Conservation (phyloP, 2,888 invertebrate genomes). For the Tridacna crocea region DNA sequence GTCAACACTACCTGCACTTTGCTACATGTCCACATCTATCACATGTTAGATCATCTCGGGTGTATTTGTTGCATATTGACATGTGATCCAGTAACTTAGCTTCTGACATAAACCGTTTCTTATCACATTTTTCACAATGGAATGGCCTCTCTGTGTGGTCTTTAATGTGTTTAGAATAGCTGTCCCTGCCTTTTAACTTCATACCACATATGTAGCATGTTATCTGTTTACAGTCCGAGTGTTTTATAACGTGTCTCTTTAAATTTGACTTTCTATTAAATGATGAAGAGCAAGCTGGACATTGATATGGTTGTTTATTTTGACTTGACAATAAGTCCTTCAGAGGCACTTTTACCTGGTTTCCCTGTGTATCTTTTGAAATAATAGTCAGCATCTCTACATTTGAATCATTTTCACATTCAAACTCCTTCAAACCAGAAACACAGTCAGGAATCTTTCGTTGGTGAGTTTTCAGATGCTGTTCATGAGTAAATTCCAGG, state of each 20-base stretch:
- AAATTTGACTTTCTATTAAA: conserved; percentile 33
- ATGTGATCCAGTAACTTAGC: conserved; percentile 33
- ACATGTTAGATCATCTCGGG: conserved; percentile 38
- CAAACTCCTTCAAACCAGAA: conserved; percentile 5
- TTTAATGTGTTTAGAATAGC: conserved; percentile 38
- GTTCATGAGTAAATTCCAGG: conserved; percentile 26
- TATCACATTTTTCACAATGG: conserved; percentile 49
- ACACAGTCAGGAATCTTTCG: conserved; percentile 44
- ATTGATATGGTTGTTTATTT: conserved; percentile 30
- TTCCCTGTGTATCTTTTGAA: conserved; percentile 22
- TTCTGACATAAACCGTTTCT: conserved; percentile 26
- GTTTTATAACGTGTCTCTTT: conserved; percentile 38
- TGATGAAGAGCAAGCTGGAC: conserved; percentile 32
- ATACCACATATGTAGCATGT: conserved; percentile 55
- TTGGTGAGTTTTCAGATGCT: conserved; percentile 28
- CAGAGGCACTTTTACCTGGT: conserved; percentile 15
- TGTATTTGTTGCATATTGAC: conserved; percentile 22
- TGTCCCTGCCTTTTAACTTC: conserved; percentile 44
- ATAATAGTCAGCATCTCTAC: conserved; percentile 17
- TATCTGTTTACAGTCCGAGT: conserved; percentile 10
- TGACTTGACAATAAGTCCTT: conserved; percentile 27
- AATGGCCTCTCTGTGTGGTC: conserved; percentile 48
- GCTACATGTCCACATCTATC: conserved; percentile 42
- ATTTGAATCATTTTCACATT: conserved; percentile 15
- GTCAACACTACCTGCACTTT: conserved; percentile 31